A percentile compares a stretch with the other conserved stretches of the same genome.
These are phyloP conservation scores for Gavialis gangeticus DNA, from an alignment of 2,113 vertebrate species.

Conservation along the genomic window DNA sequence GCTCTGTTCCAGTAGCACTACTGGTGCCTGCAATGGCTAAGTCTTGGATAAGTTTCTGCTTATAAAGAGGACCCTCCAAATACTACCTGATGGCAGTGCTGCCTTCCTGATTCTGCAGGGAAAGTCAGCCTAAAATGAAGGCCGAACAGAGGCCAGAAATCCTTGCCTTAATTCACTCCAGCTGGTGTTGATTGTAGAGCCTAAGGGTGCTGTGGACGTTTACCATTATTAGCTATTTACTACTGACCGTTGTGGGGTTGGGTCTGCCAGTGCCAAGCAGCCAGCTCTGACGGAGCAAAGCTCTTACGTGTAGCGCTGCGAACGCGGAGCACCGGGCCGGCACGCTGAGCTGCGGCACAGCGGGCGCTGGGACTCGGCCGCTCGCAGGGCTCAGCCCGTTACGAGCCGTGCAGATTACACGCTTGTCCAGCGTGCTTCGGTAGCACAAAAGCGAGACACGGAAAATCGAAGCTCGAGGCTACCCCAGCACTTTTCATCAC, in stretches of 20 bases:
- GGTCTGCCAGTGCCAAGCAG: not conserved
- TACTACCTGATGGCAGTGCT: not conserved
- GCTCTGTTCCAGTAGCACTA: not conserved
- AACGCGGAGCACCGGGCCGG: not conserved
- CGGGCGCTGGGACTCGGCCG: not conserved
- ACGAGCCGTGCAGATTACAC: not conserved
- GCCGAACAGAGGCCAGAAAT: not conserved
- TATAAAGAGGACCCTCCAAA: not conserved
- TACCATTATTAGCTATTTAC: not conserved
- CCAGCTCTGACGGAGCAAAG: not conserved
- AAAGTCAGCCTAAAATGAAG: not conserved
- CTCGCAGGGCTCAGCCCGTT: not conserved
- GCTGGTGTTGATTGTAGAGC: not conserved
- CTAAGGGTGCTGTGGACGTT: not conserved
- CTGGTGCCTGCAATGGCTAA: not conserved
- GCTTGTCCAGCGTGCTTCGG: not conserved
- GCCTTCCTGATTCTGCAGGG: not conserved
- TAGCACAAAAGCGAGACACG: not conserved
- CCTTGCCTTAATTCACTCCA: not conserved
- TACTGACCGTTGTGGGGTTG: rapidly evolving
- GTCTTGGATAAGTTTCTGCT: not conserved
- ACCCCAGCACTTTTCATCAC: not conserved
- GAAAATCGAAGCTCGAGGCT: not conserved
- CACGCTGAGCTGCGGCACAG: not conserved
- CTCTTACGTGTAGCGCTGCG: not conserved